Conservation (phyloP, 2,113 vertebrate species). For the Sinocyclocheilus grahami region DNA sequence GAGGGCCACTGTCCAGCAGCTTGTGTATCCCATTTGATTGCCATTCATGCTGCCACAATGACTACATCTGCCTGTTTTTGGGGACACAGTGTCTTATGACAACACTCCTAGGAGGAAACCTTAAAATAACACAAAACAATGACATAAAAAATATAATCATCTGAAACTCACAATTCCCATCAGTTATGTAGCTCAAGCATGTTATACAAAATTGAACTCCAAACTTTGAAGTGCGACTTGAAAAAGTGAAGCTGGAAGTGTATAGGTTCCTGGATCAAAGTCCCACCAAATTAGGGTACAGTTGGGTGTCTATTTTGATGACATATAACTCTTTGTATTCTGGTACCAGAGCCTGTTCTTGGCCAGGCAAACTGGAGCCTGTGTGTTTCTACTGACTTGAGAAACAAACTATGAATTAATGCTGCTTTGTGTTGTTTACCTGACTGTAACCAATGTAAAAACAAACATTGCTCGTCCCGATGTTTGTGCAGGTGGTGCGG, state of each 20-base stretch:
- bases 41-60: constrained; percentile 76
- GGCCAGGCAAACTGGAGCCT: no score
- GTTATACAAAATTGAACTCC: neutral
- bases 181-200: neutral
- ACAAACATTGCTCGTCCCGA: no score
- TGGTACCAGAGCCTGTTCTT: no score
- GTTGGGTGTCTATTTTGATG: neutral
- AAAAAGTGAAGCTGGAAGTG: neutral
- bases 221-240: neutral
- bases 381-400: no score
- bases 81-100: constrained; percentile 39
- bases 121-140: constrained; percentile 15
- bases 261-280: neutral
- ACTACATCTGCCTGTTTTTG: constrained; percentile 67
- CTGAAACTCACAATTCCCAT: neutral
- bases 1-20: neutral
- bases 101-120: constrained; percentile 10
- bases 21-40: constrained; percentile 74
- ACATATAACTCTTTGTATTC: neutral
- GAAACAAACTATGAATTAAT: no score
- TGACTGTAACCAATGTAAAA: no score
- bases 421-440: no score
- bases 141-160: constrained; percentile 7
- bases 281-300: neutral
- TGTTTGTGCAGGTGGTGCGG: no score